Evolutionary conservation across 2,797 vertebrate genomes (phyloP), one percentile per base, ranked within the genome.

Genomic region (Danionella dracula): DNA sequence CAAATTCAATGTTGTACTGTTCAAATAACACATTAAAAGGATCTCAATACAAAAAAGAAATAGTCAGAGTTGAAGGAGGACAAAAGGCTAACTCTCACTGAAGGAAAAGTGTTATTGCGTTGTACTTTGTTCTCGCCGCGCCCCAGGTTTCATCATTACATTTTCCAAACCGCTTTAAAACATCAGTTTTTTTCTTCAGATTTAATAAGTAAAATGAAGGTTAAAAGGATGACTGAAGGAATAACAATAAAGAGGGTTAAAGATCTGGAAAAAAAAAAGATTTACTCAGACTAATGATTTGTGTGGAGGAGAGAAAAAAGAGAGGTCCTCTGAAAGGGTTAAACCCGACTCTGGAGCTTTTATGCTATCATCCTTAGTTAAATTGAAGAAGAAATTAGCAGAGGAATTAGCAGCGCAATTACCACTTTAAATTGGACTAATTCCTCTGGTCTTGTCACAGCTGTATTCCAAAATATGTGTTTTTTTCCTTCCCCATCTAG

Each of bases 391-490:
- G 81, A 88, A 89, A 91, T 90, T 86, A 89, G 87, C 82, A 82
- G 82, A 87, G 83, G 85, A 91, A 91, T 91, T 90, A 89, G 84
- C 81, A 79, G 86, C 83, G 89, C 83, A 90, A 91, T 90, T 90
- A 91, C 79, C 83, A 87, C 83, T 86, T 88, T 90, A 89, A 89
- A 89, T 90, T 91, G 85, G 85, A 85, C 81, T 86, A 87, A 86
- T 88, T 89, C 84, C 86, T 83, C 79, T 80, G 80, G 79, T 80
- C 80, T 82, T 90, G 87, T 90, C 88, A 89, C 82, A 84, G 85
- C 84, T 85, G 84, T 84, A 89, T 87, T 76, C 85, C 78, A 79
- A 76, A 78, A 76, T 75, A 75, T 73, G 65, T 74, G 66, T 62
- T 72, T 79, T 74, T 77, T 64, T 58, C 23, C 56, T 72, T 66